Evolutionary conservation across 2,113 vertebrate genomes (phyloP).

Genomic region (Salvelinus namaycush): DNA sequence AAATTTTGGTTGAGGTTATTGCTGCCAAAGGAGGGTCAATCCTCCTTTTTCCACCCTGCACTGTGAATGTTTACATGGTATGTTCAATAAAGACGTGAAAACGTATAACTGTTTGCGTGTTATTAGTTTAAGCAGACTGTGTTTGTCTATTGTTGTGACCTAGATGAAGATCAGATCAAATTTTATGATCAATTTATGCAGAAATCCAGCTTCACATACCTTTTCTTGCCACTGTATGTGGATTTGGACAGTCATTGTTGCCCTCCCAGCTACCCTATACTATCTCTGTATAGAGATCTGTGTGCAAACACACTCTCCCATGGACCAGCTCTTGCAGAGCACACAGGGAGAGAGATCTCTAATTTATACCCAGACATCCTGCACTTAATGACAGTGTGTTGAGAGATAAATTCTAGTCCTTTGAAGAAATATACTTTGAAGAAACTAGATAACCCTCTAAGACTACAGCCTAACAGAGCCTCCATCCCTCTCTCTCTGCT

Average conservation of each 20-base stretch:
- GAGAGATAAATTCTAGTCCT: background rate
- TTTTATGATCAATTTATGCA: too few species aligned
- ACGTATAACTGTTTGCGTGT: too few species aligned
- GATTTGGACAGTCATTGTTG: background rate
- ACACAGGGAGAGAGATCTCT: background rate
- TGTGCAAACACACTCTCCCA: background rate
- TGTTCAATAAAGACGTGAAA: too few species aligned
- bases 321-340: background rate
- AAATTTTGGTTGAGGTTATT: too few species aligned
- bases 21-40: too few species aligned
- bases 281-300: background rate
- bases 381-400: background rate
- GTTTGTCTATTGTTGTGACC: too few species aligned
- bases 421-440: background rate
- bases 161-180: too few species aligned
- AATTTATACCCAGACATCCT: background rate
- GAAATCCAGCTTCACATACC: too few species aligned
- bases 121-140: too few species aligned
- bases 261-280: background rate
- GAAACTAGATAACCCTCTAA: background rate
- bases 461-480: background rate
- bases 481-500: background rate
- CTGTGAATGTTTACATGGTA: too few species aligned
- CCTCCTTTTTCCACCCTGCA: too few species aligned
- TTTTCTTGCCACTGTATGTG: background rate